Conservation (phyloP, 2,888 invertebrate species). For the Polydesmus complanatus region DNA sequence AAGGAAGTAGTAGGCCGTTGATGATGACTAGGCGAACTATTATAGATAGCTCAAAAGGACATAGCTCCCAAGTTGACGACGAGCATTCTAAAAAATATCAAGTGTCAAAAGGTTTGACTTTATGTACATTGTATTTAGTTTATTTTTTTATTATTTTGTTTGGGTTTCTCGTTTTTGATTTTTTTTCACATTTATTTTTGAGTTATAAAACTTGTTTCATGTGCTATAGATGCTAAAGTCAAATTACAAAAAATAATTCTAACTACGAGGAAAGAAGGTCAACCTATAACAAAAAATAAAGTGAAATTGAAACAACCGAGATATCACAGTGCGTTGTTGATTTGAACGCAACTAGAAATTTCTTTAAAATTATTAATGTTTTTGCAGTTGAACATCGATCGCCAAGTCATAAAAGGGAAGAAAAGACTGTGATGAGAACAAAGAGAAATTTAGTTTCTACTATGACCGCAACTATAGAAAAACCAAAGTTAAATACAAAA, state of each 20-base stretch:
- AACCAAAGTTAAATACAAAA: constrained; percentile 30
- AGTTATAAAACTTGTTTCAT: background rate
- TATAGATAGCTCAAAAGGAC: constrained; percentile 6
- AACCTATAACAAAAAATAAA: constrained; percentile 7
- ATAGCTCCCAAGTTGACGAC: background rate
- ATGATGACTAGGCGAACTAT: background rate
- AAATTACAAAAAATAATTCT: constrained; percentile 11
- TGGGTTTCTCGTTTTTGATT: background rate
- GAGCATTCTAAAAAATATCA: background rate
- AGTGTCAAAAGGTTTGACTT: background rate
- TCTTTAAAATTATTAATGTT: background rate
- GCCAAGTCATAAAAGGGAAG: background rate
- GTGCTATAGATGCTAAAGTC: constrained; percentile 5
- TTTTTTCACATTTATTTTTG: background rate
- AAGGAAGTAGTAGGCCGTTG: constrained; percentile 3
- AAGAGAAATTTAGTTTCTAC: background rate
- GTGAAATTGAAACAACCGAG: constrained; percentile 11
- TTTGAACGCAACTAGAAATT: background rate
- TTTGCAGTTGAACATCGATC: constrained; percentile 5
- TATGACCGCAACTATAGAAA: constrained; percentile 11
- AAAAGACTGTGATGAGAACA: background rate
- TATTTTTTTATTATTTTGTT: background rate
- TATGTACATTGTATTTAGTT: background rate
- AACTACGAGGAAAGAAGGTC: constrained; percentile 4
- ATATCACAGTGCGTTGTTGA: background rate